Evolutionary conservation across 30 jellyfish, hydroid and myxozoan species (phyloP).

Genomic region (Hydractinia symbiolongicarpus): DNA sequence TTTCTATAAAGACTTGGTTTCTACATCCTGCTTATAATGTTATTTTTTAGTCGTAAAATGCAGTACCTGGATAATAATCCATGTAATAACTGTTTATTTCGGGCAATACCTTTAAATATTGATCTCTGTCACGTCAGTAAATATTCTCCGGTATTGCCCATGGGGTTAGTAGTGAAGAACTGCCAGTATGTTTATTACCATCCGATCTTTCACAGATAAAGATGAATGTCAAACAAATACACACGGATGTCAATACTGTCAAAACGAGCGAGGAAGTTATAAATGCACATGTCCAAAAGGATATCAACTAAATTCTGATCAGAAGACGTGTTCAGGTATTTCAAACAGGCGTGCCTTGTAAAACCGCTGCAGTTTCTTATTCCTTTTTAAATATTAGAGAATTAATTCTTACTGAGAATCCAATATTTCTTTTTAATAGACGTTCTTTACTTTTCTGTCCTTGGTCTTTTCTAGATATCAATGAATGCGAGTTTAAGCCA

Average conservation of each 20-base stretch:
- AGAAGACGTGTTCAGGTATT: constrained; percentile 62
- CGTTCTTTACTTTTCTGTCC: not conserved
- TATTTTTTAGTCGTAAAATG: too few relatives aligned
- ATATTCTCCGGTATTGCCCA: not conserved
- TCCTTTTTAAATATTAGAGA: not conserved
- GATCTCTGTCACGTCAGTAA: not conserved
- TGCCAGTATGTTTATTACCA: not conserved
- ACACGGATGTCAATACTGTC: constrained; percentile 58
- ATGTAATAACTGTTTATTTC: too few relatives aligned
- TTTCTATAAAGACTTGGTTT: too few relatives aligned
- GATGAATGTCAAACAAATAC: constrained; percentile 42
- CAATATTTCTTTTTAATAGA: too few relatives aligned
- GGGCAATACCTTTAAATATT: too few relatives aligned
- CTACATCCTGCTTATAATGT: too few relatives aligned
- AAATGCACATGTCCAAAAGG: constrained; percentile 47
- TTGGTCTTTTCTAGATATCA: constrained; percentile 20
- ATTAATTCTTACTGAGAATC: too few relatives aligned
- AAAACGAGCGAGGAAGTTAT: constrained; percentile 36
- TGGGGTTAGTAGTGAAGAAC: not conserved
- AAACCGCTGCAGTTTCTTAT: not conserved
- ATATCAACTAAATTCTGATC: constrained; percentile 38
- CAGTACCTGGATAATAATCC: too few relatives aligned
- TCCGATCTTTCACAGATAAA: constrained; percentile 13
- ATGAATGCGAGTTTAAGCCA: constrained; percentile 41
- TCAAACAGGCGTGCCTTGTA: not conserved